Percentiles rank a stretch among this genome's conserved stretches.
These are phyloP conservation scores for Lasioglossum morio DNA, from an alignment of 2,888 invertebrate genomes.

Conservation along the genomic window DNA sequence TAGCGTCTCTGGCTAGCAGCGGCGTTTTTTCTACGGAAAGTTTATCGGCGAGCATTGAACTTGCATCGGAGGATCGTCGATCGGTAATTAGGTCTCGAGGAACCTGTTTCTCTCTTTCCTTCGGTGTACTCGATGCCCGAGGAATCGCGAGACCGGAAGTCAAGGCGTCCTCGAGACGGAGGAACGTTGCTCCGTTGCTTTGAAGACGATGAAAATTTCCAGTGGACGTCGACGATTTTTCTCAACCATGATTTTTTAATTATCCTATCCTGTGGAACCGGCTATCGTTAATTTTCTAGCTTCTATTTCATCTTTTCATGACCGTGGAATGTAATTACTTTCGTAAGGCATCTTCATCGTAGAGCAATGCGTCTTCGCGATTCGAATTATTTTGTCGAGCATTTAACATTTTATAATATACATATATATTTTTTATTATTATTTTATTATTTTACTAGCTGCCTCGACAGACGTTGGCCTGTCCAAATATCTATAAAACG, in stretches of 20 bases:
- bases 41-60: conserved; percentile 50
- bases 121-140: conserved; percentile 28
- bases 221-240: background rate
- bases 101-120: conserved; percentile 49
- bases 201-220: background rate
- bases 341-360: background rate
- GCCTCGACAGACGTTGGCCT: too few species aligned
- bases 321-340: background rate
- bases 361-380: background rate
- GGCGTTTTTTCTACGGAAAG: conserved; percentile 35
- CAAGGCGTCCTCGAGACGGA: background rate
- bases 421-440: too few species aligned
- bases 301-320: background rate
- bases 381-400: background rate
- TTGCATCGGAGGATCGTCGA: conserved; percentile 36
- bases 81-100: conserved; percentile 43
- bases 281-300: background rate
- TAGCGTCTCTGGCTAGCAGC: background rate
- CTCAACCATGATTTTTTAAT: background rate
- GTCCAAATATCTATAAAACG: too few species aligned
- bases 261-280: background rate
- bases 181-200: conserved; percentile 11
- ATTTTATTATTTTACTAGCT: too few species aligned
- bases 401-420: too few species aligned
- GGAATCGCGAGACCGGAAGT: conserved; percentile 33